Percentiles rank a stretch among this genome's conserved stretches.
Conservation (phyloP, 2,888 invertebrate genomes). For the Trachelus tabidus region DNA sequence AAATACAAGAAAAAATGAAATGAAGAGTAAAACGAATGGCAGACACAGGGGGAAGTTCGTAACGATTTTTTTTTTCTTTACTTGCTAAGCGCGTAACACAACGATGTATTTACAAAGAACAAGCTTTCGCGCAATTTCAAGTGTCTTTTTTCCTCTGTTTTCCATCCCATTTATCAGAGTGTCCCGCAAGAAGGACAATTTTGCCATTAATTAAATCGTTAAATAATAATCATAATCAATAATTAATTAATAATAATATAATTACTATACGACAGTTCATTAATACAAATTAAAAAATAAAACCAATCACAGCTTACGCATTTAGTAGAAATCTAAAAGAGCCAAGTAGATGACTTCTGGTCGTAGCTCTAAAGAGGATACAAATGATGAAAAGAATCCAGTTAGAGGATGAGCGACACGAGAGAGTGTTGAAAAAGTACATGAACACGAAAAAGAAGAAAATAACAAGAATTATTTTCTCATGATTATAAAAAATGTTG, state of each 20-base stretch:
- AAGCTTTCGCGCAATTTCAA: slow-evolving; percentile 36
- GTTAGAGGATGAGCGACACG: neutral
- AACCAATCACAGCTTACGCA: slow-evolving; percentile 50
- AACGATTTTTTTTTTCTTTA: slow-evolving; percentile 43
- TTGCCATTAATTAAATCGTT: slow-evolving; percentile 20
- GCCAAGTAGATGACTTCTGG: neutral
- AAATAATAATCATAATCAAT: slow-evolving; percentile 40
- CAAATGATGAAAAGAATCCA: neutral
- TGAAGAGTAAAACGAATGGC: slow-evolving; percentile 7
- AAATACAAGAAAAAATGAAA: neutral
- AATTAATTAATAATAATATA: slow-evolving; percentile 22
- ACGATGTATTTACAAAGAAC: slow-evolving; percentile 46
- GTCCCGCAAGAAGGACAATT: neutral
- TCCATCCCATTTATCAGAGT: neutral
- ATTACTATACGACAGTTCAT: slow-evolving; percentile 9
- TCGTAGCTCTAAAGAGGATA: neutral
- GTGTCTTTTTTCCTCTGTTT: slow-evolving; percentile 27
- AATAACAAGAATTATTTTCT: neutral
- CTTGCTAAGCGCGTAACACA: slow-evolving; percentile 43
- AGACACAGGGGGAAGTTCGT: slow-evolving; percentile 29
- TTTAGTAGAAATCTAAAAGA: slow-evolving; percentile 33
- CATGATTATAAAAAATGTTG: neutral
- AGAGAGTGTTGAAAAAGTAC: neutral
- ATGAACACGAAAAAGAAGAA: neutral
- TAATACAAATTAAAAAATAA: slow-evolving; percentile 39